A percentile compares a stretch with the other conserved stretches of the same genome.
Conservation (phyloP, 2,888 invertebrate genomes). For the Machimus atricapillus region DNA sequence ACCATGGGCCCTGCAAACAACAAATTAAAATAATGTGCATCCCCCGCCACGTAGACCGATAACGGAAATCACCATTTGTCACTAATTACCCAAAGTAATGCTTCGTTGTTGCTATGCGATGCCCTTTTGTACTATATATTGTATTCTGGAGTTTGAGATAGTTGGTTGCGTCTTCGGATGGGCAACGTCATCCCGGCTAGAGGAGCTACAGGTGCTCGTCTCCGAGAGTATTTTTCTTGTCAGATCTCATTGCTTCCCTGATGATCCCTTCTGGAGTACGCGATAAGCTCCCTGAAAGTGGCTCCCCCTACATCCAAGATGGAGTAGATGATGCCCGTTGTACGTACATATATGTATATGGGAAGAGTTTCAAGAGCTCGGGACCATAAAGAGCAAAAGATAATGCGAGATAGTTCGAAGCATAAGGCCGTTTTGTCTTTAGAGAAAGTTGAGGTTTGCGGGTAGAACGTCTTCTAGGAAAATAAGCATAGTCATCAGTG, state of each 20-base stretch:
- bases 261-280: constrained; percentile 8
- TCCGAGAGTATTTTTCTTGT: not conserved
- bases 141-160: not conserved
- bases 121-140: not conserved
- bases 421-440: not conserved
- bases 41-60: constrained; percentile 10
- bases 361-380: not conserved
- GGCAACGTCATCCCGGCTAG: not conserved
- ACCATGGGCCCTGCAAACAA: not conserved
- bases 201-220: not conserved
- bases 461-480: not conserved
- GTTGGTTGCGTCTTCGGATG: not conserved
- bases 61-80: constrained; percentile 40
- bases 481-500: constrained; percentile 21
- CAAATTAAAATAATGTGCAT: constrained; percentile 34
- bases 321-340: not conserved
- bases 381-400: not conserved
- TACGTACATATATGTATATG: not conserved
- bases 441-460: not conserved
- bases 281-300: constrained; percentile 6
- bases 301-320: not conserved
- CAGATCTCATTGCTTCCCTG: constrained; percentile 1
- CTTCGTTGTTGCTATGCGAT: constrained; percentile 4
- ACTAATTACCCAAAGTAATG: constrained; percentile 40
- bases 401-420: not conserved